Conservation (phyloP, 2,888 invertebrate species). For the Troilus luridus region DNA sequence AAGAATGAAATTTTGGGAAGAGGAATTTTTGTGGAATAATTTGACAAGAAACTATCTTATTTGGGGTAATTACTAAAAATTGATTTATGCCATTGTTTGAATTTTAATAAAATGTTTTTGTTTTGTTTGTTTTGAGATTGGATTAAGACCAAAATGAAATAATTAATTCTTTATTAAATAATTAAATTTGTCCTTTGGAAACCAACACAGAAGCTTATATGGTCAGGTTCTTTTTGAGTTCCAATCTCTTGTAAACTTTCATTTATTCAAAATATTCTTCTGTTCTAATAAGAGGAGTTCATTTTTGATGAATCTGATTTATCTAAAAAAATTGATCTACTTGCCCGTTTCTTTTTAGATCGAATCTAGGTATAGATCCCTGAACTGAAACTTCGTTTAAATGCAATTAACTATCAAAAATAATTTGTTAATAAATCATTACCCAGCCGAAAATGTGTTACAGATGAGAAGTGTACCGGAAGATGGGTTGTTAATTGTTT, state of each 20-base stretch:
- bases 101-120: neutral
- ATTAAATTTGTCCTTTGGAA: neutral
- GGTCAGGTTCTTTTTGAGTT: neutral
- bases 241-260: neutral
- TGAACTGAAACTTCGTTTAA: constrained; percentile 38
- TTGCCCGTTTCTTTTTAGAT: neutral
- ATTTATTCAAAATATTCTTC: neutral
- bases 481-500: constrained; percentile 46
- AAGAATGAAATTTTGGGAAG: neutral
- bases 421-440: constrained; percentile 8
- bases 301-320: constrained; percentile 49
- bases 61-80: neutral
- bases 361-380: neutral
- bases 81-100: neutral
- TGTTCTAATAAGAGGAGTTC: constrained; percentile 13
- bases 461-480: constrained; percentile 44
- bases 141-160: neutral
- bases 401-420: constrained; percentile 17
- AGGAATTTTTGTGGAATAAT: neutral
- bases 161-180: neutral
- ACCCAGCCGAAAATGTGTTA: constrained; percentile 36
- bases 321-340: neutral
- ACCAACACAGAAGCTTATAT: neutral
- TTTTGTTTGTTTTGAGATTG: constrained; percentile 11
- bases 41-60: neutral